Conservation (phyloP, 2,888 invertebrate species). For the Polyommatus icarus region DNA sequence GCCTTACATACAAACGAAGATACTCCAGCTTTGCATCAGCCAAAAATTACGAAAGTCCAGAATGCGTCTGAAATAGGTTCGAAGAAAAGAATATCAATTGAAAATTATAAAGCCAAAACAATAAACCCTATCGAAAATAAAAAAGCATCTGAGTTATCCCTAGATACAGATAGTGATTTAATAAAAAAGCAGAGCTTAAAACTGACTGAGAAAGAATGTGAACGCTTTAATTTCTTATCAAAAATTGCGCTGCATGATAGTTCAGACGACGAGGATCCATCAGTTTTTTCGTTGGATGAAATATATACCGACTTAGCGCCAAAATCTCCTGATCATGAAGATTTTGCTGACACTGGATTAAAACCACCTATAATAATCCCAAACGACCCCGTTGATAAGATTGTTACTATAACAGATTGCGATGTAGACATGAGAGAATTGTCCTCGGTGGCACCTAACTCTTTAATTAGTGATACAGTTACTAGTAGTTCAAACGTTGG, state of each 20-base stretch:
- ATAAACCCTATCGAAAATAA: slow-evolving; percentile 37
- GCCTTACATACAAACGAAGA: slow-evolving; percentile 51
- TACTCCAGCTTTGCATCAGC: slow-evolving; percentile 68
- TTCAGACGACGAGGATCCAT: slow-evolving; percentile 56
- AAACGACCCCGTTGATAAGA: slow-evolving; percentile 58
- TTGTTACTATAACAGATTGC: slow-evolving; percentile 45
- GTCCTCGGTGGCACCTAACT: slow-evolving; percentile 38
- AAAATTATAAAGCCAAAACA: slow-evolving; percentile 71
- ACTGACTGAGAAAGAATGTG: slow-evolving; percentile 73
- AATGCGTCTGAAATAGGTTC: slow-evolving; percentile 57
- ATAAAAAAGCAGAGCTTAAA: slow-evolving; percentile 65
- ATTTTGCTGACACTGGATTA: slow-evolving; percentile 46
- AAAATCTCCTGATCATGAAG: slow-evolving; percentile 66
- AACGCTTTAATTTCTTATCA: slow-evolving; percentile 66
- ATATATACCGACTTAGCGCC: slow-evolving; percentile 61
- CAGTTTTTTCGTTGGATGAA: slow-evolving; percentile 47
- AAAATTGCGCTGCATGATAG: slow-evolving; percentile 57
- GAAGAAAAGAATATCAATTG: slow-evolving; percentile 73
- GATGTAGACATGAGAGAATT: slow-evolving; percentile 69
- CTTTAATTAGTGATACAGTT: neutral
- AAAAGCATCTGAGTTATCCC: neutral
- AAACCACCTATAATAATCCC: slow-evolving; percentile 68
- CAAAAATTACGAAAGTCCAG: slow-evolving; percentile 67
- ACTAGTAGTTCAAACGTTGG: neutral
- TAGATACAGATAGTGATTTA: slow-evolving; percentile 50